phyloP scores from a whole-genome alignment of 2,113 vertebrate genomes.

The Ciconia stormi region DNA sequence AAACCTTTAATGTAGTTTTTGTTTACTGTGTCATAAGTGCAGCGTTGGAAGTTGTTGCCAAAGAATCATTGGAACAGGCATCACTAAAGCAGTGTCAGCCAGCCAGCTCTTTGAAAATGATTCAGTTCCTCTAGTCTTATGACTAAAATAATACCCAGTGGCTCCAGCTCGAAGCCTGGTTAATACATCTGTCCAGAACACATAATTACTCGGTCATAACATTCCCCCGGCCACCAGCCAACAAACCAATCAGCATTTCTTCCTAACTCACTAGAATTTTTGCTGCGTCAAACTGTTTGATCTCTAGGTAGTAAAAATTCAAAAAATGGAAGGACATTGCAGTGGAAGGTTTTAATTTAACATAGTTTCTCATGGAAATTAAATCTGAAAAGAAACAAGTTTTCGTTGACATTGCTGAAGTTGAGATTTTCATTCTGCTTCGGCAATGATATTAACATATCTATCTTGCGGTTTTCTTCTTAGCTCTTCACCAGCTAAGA shows the following conservation, averaged over 20 bases:
- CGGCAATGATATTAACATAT: not conserved
- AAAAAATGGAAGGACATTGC: slow-evolving; percentile 74
- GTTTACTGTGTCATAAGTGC: slow-evolving; percentile 81
- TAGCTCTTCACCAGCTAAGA: not conserved
- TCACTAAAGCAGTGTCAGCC: slow-evolving; percentile 74
- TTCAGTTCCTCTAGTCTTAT: slow-evolving; percentile 81
- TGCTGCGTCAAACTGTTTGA: slow-evolving; percentile 88
- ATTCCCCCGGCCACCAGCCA: slow-evolving; percentile 86
- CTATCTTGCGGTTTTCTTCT: slow-evolving; percentile 8
- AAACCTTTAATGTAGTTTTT: slow-evolving; percentile 83
- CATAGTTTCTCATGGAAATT: slow-evolving; percentile 78
- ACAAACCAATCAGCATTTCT: slow-evolving; percentile 83
- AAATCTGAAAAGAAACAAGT: slow-evolving; percentile 75
- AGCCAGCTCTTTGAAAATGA: slow-evolving; percentile 81
- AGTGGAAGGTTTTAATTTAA: slow-evolving; percentile 81
- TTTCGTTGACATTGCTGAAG: slow-evolving; percentile 66
- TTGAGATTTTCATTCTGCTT: slow-evolving; percentile 53
- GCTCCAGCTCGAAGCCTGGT: slow-evolving; percentile 90
- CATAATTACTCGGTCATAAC: slow-evolving; percentile 91
- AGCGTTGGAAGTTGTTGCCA: slow-evolving; percentile 79
- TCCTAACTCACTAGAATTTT: slow-evolving; percentile 81
- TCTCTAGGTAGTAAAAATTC: slow-evolving; percentile 82
- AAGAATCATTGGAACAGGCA: slow-evolving; percentile 78
- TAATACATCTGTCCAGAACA: slow-evolving; percentile 93
- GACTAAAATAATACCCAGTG: slow-evolving; percentile 92